phyloP scores from a whole-genome alignment of 2,888 invertebrate genomes.

The Zhengitettix transpicula region DNA sequence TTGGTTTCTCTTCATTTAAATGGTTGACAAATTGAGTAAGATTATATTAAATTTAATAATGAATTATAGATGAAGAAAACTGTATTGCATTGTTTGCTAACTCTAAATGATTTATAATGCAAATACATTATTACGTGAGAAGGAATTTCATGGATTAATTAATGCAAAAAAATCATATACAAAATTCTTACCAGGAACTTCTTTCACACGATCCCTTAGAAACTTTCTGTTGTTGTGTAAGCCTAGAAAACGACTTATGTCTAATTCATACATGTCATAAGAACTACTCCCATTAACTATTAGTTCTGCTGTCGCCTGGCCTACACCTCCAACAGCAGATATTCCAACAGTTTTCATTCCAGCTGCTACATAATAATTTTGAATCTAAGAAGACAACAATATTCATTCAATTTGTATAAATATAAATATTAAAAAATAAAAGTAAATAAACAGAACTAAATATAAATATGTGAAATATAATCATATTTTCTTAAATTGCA shows the following conservation, averaged over 20 bases:
- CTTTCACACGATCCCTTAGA: conserved; percentile 74
- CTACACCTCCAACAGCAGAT: conserved; percentile 89
- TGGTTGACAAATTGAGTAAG: too few relatives aligned
- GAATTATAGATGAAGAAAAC: too few relatives aligned
- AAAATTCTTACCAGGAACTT: conserved; percentile 60
- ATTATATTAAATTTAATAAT: too few relatives aligned
- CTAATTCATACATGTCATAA: conserved; percentile 74
- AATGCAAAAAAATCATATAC: neutral
- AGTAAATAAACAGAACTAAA: neutral
- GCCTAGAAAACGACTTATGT: conserved; percentile 77
- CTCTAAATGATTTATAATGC: too few relatives aligned
- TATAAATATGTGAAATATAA: neutral
- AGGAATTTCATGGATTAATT: too few relatives aligned
- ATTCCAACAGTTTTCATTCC: conserved; percentile 96
- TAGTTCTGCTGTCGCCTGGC: conserved; percentile 72
- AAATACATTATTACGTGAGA: too few relatives aligned
- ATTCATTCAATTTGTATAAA: conserved; percentile 19
- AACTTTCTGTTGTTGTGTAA: conserved; percentile 91
- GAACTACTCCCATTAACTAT: conserved; percentile 67
- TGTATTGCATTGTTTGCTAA: too few relatives aligned
- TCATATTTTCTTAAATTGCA: too few relatives aligned
- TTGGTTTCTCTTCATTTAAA: too few relatives aligned
- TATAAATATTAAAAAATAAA: neutral
- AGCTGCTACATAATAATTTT: conserved; percentile 81
- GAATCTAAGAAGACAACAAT: conserved; percentile 35